These are phyloP conservation scores for Xestia rhomboidea DNA, from an alignment of 2,888 invertebrate species.

Conservation along the genomic window DNA sequence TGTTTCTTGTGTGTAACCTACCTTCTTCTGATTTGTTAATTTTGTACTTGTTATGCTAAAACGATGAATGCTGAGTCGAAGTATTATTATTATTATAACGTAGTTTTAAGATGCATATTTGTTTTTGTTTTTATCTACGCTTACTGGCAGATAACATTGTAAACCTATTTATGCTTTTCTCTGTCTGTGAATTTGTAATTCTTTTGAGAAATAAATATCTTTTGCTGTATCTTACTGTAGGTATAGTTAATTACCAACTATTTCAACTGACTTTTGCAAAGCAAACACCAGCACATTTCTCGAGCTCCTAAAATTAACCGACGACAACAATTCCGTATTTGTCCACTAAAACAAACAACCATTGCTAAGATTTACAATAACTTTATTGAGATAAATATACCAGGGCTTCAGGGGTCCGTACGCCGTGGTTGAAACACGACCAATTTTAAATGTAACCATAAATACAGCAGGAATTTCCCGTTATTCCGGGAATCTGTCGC, in stretches of 20 bases:
- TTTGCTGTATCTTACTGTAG: no score
- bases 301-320: slow-evolving; percentile 42
- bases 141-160: no score
- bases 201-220: no score
- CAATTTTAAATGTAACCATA: slow-evolving; percentile 64
- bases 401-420: slow-evolving; percentile 44
- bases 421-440: slow-evolving; percentile 55
- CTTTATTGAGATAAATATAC: slow-evolving; percentile 61
- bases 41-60: no score
- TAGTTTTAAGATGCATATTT: no score
- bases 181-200: no score
- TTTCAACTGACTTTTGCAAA: slow-evolving; percentile 13
- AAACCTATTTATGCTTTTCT: no score
- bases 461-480: slow-evolving; percentile 64
- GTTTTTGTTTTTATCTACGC: no score
- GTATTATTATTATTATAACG: no score
- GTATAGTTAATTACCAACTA: neutral
- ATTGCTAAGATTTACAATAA: slow-evolving; percentile 64
- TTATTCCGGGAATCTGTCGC: slow-evolving; percentile 62
- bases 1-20: no score
- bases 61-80: no score
- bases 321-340: slow-evolving; percentile 49
- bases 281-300: slow-evolving; percentile 32
- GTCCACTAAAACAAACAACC: slow-evolving; percentile 52
- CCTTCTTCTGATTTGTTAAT: no score